Base-by-base conservation (phyloP, 2,888 invertebrate genomes). In the Fissipunctia ypsillon region DNA sequence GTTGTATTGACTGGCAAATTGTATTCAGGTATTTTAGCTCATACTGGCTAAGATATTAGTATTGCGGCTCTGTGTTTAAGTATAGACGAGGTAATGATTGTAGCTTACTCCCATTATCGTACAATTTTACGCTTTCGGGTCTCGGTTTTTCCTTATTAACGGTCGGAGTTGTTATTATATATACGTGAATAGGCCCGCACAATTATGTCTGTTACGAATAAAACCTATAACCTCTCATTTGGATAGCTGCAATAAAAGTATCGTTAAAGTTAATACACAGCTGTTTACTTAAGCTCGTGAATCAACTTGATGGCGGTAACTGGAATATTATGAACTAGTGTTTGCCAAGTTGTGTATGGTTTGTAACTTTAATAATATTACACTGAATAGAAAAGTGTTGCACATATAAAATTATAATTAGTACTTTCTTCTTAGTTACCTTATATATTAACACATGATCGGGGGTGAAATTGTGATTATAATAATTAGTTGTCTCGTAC, bases 71-170 rank as follows among this genome's bases (percentile, higher is more conserved):
- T 57, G 41, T 71, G 68, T 76, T 69, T 65, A 78, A 80, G 72
- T 78, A 78, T 80, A 64, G 64, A 54, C 31, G 14, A 48, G 38
- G 73, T 78, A 85, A 86, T 85, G 84, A 79, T 85, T 61, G 82
- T 82, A 71, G 66, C 75, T 66, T 14, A 31, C 61, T 66, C 66
- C 84, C 68, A 84, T 87, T 84, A 85, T 81, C 84, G 76, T 86
- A 84, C 80, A 84, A 85, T 87, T 87, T 87, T 84, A 86, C 73
- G 73, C 61, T 70, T 85, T 79, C 28, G 73, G 76, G 82, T 59
- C 57, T 65, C 25, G 73, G 81, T 83, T 85, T 85, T 87, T 84
- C 82, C 85, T 84, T 84, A 86, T 85, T 85, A 85, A 77, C 75
- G 72, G 67, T 35, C 16, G 67, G 38, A 73, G 84, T 84, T 78